Evolutionary conservation across 2,888 invertebrate species (phyloP).

Genomic region (Steinernema carpocapsae): DNA sequence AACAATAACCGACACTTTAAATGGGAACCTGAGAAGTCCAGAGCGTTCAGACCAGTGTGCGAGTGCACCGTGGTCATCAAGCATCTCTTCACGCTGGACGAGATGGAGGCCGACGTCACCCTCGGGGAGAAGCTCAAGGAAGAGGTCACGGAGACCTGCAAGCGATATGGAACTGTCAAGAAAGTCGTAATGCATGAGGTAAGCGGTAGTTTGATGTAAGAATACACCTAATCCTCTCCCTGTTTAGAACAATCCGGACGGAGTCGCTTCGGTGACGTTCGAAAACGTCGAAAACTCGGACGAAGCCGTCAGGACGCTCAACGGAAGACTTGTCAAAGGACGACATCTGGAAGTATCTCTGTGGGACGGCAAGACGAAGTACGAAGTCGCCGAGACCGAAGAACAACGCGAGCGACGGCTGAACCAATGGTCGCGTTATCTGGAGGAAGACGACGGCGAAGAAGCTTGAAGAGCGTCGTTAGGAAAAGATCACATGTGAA

Average conservation of each 20-base stretch:
- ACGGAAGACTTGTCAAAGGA: conserved; percentile 88
- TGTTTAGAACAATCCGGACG: conserved; percentile 81
- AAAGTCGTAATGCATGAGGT: conserved; percentile 90
- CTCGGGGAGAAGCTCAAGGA: conserved; percentile 88
- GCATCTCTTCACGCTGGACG: conserved; percentile 86
- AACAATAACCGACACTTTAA: conserved; percentile 90
- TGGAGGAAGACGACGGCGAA: conserved; percentile 18
- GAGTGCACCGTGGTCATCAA: conserved; percentile 90
- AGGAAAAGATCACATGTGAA: no score
- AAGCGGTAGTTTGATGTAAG: not conserved
- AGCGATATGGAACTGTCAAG: conserved; percentile 87
- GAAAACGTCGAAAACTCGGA: conserved; percentile 88
- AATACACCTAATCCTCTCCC: not conserved
- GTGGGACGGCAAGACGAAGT: conserved; percentile 95
- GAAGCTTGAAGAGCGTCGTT: not conserved
- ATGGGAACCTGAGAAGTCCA: conserved; percentile 91
- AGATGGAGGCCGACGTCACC: conserved; percentile 81
- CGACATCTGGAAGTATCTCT: conserved; percentile 83
- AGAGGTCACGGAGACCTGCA: conserved; percentile 85
- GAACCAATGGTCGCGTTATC: conserved; percentile 4
- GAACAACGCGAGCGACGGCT: conserved; percentile 76
- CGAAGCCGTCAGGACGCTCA: conserved; percentile 82
- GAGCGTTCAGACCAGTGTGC: conserved; percentile 83
- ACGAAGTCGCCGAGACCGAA: conserved; percentile 87
- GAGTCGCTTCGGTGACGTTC: conserved; percentile 90